These are phyloP conservation scores for Halocaridina rubra DNA, from an alignment of 2,888 invertebrate species.

Conservation along the genomic window DNA sequence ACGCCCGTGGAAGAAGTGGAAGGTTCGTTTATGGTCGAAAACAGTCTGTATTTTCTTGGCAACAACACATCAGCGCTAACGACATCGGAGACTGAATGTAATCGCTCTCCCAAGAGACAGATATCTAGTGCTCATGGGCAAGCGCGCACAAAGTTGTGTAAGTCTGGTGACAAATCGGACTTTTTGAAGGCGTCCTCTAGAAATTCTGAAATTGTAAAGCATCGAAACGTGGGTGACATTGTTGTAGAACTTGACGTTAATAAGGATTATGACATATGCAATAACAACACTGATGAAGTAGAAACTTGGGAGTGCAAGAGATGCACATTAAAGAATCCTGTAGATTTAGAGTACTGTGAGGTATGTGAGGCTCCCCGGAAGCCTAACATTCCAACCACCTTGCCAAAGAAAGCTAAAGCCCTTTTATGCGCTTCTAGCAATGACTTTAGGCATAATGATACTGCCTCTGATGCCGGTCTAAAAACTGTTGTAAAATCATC, in stretches of 20 bases:
- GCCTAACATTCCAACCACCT: conserved; percentile 51
- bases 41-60: conserved; percentile 61
- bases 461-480: conserved; percentile 3
- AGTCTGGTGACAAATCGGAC: conserved; percentile 31
- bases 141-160: conserved; percentile 44
- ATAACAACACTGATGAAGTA: conserved; percentile 35
- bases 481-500: neutral
- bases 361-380: conserved; percentile 57
- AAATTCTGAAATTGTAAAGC: neutral
- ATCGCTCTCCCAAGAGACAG: conserved; percentile 54
- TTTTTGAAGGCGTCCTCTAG: neutral
- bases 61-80: conserved; percentile 46
- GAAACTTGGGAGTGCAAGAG: conserved; percentile 55
- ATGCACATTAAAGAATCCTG: conserved; percentile 56
- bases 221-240: neutral
- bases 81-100: conserved; percentile 38
- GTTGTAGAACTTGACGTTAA: conserved; percentile 39
- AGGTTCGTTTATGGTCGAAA: conserved; percentile 61
- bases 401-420: conserved; percentile 34
- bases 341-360: conserved; percentile 48
- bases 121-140: conserved; percentile 34
- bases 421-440: neutral
- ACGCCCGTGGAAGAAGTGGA: conserved; percentile 64
- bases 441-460: conserved; percentile 40
- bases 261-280: conserved; percentile 28